Percentiles rank a stretch among this genome's conserved stretches.
These are phyloP conservation scores for Gobius niger DNA, from an alignment of 2,113 vertebrate species.

Conservation along the genomic window DNA sequence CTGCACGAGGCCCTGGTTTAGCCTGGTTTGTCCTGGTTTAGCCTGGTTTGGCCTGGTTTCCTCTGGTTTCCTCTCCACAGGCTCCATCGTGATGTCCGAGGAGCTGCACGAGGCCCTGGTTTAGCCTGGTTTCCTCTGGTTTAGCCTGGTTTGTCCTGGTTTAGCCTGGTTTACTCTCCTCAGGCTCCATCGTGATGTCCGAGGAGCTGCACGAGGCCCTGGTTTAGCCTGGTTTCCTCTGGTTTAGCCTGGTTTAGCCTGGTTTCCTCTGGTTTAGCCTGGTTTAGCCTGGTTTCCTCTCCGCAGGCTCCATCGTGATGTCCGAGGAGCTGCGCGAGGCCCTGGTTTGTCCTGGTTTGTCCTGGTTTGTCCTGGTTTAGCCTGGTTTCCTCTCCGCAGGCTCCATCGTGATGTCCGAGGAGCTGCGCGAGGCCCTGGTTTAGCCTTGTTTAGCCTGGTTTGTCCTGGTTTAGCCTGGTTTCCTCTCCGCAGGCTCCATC, in stretches of 20 bases:
- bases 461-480: background rate
- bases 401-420: constrained; percentile 84
- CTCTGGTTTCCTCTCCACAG: no score
- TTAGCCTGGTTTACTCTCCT: background rate
- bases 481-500: constrained; percentile 72
- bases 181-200: constrained; percentile 85
- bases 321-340: constrained; percentile 62
- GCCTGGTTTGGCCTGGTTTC: no score
- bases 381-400: constrained; percentile 51
- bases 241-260: no score
- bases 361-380: background rate
- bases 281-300: background rate
- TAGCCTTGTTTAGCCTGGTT: no score
- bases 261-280: background rate
- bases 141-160: no score
- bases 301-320: constrained; percentile 82
- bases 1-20: no score
- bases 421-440: no score
- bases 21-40: no score
- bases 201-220: constrained; percentile 45
- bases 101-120: no score
- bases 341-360: no score
- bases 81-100: no score
- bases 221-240: no score
- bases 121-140: background rate